Evolutionary conservation across 92 coral and sea anemone genomes (phyloP), one percentile per base, ranked within the genome.

Genomic region (Heliopora coerulea): DNA sequence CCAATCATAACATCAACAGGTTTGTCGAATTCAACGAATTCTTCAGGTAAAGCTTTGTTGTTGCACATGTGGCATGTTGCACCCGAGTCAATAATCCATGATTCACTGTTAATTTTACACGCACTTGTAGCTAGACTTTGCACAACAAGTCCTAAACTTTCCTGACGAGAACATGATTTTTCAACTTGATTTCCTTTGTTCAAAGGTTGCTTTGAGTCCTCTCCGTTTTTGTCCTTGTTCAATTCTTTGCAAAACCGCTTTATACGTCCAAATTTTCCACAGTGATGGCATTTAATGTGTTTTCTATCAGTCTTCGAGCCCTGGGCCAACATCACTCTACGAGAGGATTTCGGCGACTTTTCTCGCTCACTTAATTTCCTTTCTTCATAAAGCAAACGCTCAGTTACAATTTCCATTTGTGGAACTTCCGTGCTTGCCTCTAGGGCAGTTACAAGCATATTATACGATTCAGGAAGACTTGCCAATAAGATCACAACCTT

Each of bases 361-460:
- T 60, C 9, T 11, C 57, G 29, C 19, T 46, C 39, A 1, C 15
- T 72, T 52, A 18, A 46, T n/a, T 58, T 49, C 39, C 40, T 20
- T 25, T 72, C 78, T 52, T 49, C 49, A 7, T 54, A 46, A 42
- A 54, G 33, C 64, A 49, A 35, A 1, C 57, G 76, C 24, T 33
- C 48, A 1, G 48, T 72, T 20, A 86, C 84, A 27, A 60, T 58
- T 50, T 84, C 88, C 82, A 80, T 67, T n/a, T 35, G 56, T 33
- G 82, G 85, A 6, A 46, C 68, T 32, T 74, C 70, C 20, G 12
- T 10, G 34, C 37, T 59, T 33, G 21, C 70, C 35, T 59, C 31
- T n/a, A 86, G 59, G 18, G 91, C 87, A 20, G 87, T 86, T 46
- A 86, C 91, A 15, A 86, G 85, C 85, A 83, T 86, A 58, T 62